Percentiles rank a stretch among this genome's conserved stretches.
Evolutionary conservation across 2,113 vertebrate genomes (phyloP).

Genomic region (Elaphurus davidianus): DNA sequence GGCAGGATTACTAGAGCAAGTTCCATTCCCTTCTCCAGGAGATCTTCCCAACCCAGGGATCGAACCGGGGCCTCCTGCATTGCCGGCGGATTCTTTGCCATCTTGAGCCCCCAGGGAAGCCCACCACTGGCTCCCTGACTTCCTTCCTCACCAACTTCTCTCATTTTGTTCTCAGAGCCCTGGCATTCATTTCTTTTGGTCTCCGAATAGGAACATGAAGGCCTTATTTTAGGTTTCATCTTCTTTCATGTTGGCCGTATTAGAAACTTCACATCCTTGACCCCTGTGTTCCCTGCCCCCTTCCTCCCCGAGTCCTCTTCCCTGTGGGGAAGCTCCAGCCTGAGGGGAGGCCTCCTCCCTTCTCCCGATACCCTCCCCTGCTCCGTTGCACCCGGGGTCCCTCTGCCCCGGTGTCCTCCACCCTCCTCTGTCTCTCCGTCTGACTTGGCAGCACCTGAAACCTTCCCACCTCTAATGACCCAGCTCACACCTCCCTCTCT

Average conservation of each 20-base stretch:
- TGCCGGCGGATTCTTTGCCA: neutral
- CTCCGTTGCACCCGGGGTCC: neutral
- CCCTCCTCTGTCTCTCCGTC: neutral
- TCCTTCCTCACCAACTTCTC: neutral
- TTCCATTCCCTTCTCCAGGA: neutral
- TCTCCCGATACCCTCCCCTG: neutral
- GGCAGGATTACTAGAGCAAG: neutral
- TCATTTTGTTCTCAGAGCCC: neutral
- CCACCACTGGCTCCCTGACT: neutral
- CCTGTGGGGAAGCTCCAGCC: neutral
- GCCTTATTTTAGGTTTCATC: neutral
- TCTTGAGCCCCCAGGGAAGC: neutral
- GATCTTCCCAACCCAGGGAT: neutral
- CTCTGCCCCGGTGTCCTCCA: accelerated
- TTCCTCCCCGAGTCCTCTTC: neutral
- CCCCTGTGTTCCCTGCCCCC: accelerated
- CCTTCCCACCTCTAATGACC: neutral
- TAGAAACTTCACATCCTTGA: neutral
- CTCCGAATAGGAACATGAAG: neutral
- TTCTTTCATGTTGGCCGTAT: neutral
- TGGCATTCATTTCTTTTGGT: neutral
- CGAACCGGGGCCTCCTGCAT: neutral
- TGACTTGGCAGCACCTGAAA: neutral
- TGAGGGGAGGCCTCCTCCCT: neutral
- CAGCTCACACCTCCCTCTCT: neutral